phyloP scores from a whole-genome alignment of 1,140 invertebrate species.

The Ceratosolen fusciceps region DNA sequence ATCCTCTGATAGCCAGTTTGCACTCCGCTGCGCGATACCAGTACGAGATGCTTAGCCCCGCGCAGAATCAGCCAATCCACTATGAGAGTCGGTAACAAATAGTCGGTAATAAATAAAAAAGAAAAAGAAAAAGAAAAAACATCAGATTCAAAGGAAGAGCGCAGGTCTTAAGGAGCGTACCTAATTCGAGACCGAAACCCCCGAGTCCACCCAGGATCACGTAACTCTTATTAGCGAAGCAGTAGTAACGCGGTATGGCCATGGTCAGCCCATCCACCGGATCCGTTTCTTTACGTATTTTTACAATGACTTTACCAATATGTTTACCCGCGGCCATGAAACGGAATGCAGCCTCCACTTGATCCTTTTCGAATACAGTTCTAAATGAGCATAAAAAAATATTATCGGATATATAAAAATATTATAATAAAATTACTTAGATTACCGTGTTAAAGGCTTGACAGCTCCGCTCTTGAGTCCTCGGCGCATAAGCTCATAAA shows the following conservation, averaged over 20 bases:
- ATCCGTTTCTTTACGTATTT: slow-evolving; percentile 71
- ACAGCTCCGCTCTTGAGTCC: slow-evolving; percentile 73
- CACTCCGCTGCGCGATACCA: slow-evolving; percentile 80
- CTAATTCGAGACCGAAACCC: slow-evolving; percentile 86
- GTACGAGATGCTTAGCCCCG: slow-evolving; percentile 78
- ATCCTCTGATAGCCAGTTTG: slow-evolving; percentile 79
- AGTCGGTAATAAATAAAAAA: too few relatives aligned
- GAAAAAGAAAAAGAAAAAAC: too few relatives aligned
- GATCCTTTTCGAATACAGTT: slow-evolving; percentile 66
- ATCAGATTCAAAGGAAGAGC: too few relatives aligned
- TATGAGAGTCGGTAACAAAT: background rate
- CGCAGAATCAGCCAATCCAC: slow-evolving; percentile 82
- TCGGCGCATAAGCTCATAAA: slow-evolving; percentile 65
- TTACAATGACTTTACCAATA: slow-evolving; percentile 81
- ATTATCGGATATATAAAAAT: too few relatives aligned
- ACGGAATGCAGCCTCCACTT: slow-evolving; percentile 71
- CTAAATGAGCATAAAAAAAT: slow-evolving; percentile 45
- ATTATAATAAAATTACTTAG: background rate
- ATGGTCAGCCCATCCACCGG: slow-evolving; percentile 55
- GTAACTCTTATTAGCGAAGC: slow-evolving; percentile 67
- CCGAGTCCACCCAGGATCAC: slow-evolving; percentile 80
- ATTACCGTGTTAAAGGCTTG: slow-evolving; percentile 64
- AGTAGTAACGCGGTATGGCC: slow-evolving; percentile 73
- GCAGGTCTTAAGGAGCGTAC: background rate
- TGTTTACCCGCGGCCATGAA: slow-evolving; percentile 83